Evolutionary conservation across 2,888 invertebrate species (phyloP).

Genomic region (Arrhopalites spinosus): DNA sequence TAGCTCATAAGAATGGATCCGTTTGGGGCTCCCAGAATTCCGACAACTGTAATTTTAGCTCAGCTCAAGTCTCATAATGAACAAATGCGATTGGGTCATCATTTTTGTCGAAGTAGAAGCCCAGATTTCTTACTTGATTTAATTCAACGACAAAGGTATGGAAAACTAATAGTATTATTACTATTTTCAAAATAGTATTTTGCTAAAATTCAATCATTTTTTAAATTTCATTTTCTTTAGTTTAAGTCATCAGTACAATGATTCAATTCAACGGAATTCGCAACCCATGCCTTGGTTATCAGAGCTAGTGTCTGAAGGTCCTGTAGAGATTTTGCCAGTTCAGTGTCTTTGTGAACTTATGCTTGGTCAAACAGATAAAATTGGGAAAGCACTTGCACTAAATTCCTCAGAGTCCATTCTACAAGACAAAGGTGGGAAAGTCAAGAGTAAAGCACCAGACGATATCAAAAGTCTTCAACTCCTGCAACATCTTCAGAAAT

Average conservation of each 20-base stretch:
- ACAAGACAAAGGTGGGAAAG: constrained; percentile 62
- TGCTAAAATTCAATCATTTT: no score
- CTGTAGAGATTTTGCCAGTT: constrained; percentile 76
- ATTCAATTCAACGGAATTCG: constrained; percentile 70
- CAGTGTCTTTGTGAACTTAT: constrained; percentile 97
- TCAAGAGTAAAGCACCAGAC: constrained; percentile 62
- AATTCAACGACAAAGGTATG: no score
- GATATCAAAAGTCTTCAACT: constrained; percentile 66
- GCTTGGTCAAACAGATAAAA: constrained; percentile 62
- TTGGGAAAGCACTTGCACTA: constrained; percentile 40
- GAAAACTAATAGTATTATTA: no score
- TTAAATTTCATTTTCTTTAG: no score
- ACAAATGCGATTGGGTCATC: constrained; percentile 80
- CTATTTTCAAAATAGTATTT: no score
- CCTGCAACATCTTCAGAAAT: constrained; percentile 64
- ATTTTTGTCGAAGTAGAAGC: constrained; percentile 83
- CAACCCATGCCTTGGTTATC: constrained; percentile 98
- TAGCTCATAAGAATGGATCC: constrained; percentile 84
- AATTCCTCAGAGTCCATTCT: constrained; percentile 30
- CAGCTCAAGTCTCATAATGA: constrained; percentile 78
- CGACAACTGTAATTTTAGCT: constrained; percentile 76
- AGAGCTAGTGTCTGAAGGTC: constrained; percentile 88
- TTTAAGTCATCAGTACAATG: no score
- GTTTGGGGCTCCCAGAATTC: constrained; percentile 78
- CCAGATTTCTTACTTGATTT: constrained; percentile 92